Evolutionary conservation across 2,113 vertebrate species (phyloP), one percentile per base, ranked within the genome.

Genomic region (Acanthochromis polyacanthus): DNA sequence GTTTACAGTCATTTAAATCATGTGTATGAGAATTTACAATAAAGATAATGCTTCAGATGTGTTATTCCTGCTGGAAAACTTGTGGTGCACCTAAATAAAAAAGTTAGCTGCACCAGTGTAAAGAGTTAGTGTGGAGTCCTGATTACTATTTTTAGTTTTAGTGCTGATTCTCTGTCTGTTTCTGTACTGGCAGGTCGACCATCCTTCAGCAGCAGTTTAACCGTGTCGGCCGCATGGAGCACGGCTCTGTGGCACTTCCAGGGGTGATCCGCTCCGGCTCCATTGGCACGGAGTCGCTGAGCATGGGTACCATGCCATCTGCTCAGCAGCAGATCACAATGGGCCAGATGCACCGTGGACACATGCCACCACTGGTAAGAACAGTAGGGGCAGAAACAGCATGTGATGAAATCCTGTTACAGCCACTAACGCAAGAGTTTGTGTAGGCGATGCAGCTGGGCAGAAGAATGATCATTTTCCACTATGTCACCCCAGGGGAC

Each of bases 181-280:
- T 36, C 5, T 25, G 8, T 57, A 20, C 56, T 43, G 52, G 43
- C 75, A 93, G 89, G 79, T 93, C 93, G 58, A 99, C 97, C 17
- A 99, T 99, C 78, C 86, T 99, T 62, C 98, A 99, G 93, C 98
- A 99, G 93, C 98, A 99, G 92, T 98, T 99, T 82, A 99, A 98
- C 90, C 95, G 97, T 0, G 96, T 97, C 0, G 98, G 98, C 0
- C 96, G 97, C 57, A 96, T 93, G 19, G 98, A 99, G 83, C 97
- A 97, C 0, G 96, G 97, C 70, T 99, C 97, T 0, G 98, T 99
- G 83, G 98, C 98, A 0, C 90, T 99, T 53, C 98, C 98, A 0
- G 98, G 98, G 0, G 96, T 99, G 58, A 99, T 99, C 94, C 97
- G 98, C 43, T 99, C 98, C 0, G 97, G 98, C 53, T 98, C 98